Percentiles rank a stretch among this genome's conserved stretches.
These are phyloP conservation scores for Dipus sagitta DNA, from an alignment of 2,797 vertebrate species.

Conservation along the genomic window DNA sequence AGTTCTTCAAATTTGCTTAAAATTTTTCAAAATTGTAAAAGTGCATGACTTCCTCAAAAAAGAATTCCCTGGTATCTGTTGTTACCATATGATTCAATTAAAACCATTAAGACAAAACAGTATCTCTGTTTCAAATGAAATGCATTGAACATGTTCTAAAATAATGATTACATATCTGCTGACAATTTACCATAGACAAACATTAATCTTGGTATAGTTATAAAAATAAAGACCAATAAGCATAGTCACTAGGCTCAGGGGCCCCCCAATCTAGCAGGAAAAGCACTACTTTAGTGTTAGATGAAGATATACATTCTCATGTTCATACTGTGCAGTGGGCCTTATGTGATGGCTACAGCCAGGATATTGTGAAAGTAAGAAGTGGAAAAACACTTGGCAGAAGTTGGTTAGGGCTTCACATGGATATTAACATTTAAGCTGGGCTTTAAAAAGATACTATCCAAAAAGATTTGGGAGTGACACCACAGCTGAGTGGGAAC, in stretches of 20 bases:
- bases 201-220: slow-evolving; percentile 29
- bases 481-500: not conserved
- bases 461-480: slow-evolving; percentile 19
- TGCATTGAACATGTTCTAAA: not conserved
- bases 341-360: not conserved
- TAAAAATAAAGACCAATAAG: slow-evolving; percentile 38
- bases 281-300: not conserved
- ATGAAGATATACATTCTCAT: not conserved
- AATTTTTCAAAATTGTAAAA: not conserved
- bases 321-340: not conserved
- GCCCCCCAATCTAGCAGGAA: not conserved
- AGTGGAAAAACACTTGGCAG: slow-evolving; percentile 11
- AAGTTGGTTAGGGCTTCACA: not conserved
- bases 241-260: not conserved
- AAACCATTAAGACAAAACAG: slow-evolving; percentile 28
- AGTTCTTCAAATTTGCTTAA: not conserved
- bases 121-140: slow-evolving; percentile 40
- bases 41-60: not conserved
- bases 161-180: slow-evolving; percentile 34
- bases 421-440: slow-evolving; percentile 29
- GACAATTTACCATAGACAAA: not conserved
- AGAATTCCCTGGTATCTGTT: not conserved
- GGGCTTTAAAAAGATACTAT: slow-evolving; percentile 12
- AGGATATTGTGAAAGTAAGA: not conserved
- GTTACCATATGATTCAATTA: not conserved